phyloP scores from a whole-genome alignment of 2,888 invertebrate genomes.

The Polietes domitor region DNA sequence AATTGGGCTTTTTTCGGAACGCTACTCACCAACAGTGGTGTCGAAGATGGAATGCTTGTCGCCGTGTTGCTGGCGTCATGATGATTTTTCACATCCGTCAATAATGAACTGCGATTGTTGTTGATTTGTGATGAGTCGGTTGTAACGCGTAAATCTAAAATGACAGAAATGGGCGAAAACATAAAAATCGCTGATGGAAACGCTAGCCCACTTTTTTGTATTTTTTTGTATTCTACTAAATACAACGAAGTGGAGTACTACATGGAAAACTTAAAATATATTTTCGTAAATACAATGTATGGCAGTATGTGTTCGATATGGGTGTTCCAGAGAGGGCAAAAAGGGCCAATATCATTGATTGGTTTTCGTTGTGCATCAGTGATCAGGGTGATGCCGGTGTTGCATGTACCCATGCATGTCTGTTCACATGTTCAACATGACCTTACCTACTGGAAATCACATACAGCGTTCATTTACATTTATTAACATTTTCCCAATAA shows the following conservation, averaged over 20 bases:
- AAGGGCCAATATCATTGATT: conserved; percentile 61
- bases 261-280: not conserved
- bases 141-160: conserved; percentile 77
- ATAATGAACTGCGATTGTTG: conserved; percentile 45
- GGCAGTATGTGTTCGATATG: not conserved
- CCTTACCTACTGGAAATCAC: conserved; percentile 4
- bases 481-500: conserved; percentile 14
- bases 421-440: not conserved
- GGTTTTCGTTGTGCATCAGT: conserved; percentile 43
- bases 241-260: too few relatives aligned
- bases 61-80: conserved; percentile 24
- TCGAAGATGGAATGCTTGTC: conserved; percentile 64
- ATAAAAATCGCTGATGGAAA: conserved; percentile 14
- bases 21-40: conserved; percentile 39
- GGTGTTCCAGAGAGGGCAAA: conserved; percentile 8
- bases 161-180: conserved; percentile 25
- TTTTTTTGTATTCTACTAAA: not conserved
- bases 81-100: conserved; percentile 11
- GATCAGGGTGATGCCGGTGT: conserved; percentile 9
- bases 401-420: not conserved
- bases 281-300: not conserved
- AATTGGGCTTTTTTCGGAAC: conserved; percentile 65
- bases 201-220: not conserved
- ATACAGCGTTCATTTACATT: conserved; percentile 24
- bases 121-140: conserved; percentile 71